A percentile compares a stretch with the other conserved stretches of the same genome.
Evolutionary conservation across 2,113 vertebrate genomes (phyloP).

Genomic region (Thinocorus orbignyianus): DNA sequence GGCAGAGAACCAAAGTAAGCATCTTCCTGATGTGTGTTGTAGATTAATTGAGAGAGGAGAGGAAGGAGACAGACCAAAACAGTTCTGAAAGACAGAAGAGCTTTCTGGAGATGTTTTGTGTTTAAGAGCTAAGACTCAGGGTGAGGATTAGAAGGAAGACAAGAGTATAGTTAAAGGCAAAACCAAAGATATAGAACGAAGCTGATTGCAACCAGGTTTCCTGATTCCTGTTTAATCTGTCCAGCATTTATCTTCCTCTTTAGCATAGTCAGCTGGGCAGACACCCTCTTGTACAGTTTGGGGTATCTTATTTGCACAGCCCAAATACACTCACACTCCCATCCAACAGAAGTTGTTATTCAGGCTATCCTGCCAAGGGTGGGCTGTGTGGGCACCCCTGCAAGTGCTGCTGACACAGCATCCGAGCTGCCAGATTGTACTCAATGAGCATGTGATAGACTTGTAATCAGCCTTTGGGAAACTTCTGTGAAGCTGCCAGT

Average conservation of each 20-base stretch:
- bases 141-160: not conserved
- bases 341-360: not conserved
- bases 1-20: not conserved
- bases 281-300: not conserved
- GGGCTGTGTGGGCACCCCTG: not conserved
- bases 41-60: not conserved
- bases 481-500: not conserved
- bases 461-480: not conserved
- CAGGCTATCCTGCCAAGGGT: too few relatives aligned
- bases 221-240: not conserved
- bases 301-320: not conserved
- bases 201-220: not conserved
- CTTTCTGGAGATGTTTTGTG: not conserved
- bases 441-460: not conserved
- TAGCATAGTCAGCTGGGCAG: not conserved
- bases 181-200: not conserved
- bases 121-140: not conserved
- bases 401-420: not conserved
- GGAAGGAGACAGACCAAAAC: not conserved
- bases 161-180: not conserved
- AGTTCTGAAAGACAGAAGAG: not conserved
- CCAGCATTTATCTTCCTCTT: not conserved
- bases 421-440: not conserved
- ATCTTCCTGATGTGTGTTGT: not conserved
- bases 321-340: not conserved